These are phyloP conservation scores for Diogma glabrata DNA, from an alignment of 2,888 invertebrate genomes.

Conservation along the genomic window DNA sequence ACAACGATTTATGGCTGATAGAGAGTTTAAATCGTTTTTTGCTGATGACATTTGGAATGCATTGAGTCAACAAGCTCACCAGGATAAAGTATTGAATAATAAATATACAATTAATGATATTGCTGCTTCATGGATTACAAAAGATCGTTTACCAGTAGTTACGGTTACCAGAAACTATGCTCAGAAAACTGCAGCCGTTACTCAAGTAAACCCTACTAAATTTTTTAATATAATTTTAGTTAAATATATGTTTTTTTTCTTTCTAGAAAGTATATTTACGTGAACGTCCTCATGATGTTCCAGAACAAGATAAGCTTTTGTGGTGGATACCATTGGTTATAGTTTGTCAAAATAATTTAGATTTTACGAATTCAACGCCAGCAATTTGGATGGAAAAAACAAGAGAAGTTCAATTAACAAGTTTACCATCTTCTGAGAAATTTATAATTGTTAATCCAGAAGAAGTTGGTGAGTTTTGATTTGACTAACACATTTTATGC, in stretches of 20 bases:
- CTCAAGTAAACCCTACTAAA: conserved; percentile 23
- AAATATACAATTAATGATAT: conserved; percentile 53
- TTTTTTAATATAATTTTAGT: too few relatives aligned
- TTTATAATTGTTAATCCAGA: conserved; percentile 74
- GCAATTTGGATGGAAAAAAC: conserved; percentile 51
- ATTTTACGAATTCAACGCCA: conserved; percentile 46
- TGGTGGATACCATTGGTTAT: conserved; percentile 67
- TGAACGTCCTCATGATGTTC: conserved; percentile 60
- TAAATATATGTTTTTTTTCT: conserved; percentile 16
- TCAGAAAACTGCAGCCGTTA: conserved; percentile 46
- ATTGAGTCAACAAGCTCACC: conserved; percentile 53
- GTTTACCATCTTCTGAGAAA: conserved; percentile 44
- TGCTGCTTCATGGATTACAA: conserved; percentile 70
- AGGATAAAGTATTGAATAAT: conserved; percentile 43
- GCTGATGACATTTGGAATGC: conserved; percentile 71
- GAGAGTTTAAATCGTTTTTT: conserved; percentile 61
- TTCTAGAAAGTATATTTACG: conserved; percentile 52
- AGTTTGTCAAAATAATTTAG: conserved; percentile 44
- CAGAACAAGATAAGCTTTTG: conserved; percentile 53
- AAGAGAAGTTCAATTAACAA: conserved; percentile 40
- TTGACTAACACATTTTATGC: too few relatives aligned
- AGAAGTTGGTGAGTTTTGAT: conserved; percentile 47
- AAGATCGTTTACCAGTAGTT: conserved; percentile 66
- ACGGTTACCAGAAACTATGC: conserved; percentile 57
- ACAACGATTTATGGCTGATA: conserved; percentile 52